Percentiles rank a stretch among this genome's conserved stretches.
These are phyloP conservation scores for Aromia moschata DNA, from an alignment of 2,888 invertebrate species.

Conservation along the genomic window DNA sequence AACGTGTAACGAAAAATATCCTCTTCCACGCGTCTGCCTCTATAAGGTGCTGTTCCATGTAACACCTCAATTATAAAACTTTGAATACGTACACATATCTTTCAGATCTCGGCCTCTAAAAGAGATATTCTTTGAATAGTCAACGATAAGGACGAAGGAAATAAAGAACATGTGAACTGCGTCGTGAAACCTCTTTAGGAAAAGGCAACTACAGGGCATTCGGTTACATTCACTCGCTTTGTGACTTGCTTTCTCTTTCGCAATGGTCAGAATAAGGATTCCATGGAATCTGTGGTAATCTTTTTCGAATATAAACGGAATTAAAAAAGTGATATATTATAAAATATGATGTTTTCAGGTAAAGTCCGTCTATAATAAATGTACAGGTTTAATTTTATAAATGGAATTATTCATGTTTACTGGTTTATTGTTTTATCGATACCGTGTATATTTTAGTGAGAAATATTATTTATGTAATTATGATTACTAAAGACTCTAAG, in stretches of 20 bases:
- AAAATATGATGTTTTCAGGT: too few relatives aligned
- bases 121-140: slow-evolving; percentile 29
- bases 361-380: too few relatives aligned
- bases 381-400: too few relatives aligned
- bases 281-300: too few relatives aligned
- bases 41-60: slow-evolving; percentile 37
- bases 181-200: slow-evolving; percentile 6
- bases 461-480: too few relatives aligned
- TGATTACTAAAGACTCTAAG: too few relatives aligned
- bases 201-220: slow-evolving; percentile 12
- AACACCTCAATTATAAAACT: slow-evolving; percentile 31
- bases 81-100: slow-evolving; percentile 30
- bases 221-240: slow-evolving; percentile 9
- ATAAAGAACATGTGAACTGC: slow-evolving; percentile 15
- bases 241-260: background rate
- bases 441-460: too few relatives aligned
- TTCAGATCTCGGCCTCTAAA: slow-evolving; percentile 29
- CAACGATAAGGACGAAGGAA: slow-evolving; percentile 16
- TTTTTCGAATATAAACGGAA: too few relatives aligned
- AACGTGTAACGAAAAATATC: slow-evolving; percentile 4
- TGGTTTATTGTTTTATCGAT: too few relatives aligned
- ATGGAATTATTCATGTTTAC: too few relatives aligned
- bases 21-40: slow-evolving; percentile 1
- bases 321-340: too few relatives aligned
- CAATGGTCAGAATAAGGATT: too few relatives aligned